These are phyloP conservation scores for Pteropus rufus DNA, from an alignment of 2,797 vertebrate species.

Conservation along the genomic window DNA sequence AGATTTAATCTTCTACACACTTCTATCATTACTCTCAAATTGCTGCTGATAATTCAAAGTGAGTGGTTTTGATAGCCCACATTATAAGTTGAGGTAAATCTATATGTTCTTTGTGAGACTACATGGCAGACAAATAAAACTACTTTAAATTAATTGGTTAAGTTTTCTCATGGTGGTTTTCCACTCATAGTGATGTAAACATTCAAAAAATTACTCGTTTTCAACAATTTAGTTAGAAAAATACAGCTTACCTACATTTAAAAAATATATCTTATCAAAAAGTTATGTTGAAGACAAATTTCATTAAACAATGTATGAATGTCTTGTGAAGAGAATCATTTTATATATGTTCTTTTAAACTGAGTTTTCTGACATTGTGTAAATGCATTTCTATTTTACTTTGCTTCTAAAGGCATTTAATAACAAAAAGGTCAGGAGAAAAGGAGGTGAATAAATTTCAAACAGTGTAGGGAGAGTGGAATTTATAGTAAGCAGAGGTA, in stretches of 20 bases:
- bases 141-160: neutral
- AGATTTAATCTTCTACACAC: neutral
- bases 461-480: neutral
- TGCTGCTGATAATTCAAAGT: neutral
- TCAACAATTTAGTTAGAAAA: neutral
- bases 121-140: neutral
- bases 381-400: neutral
- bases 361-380: neutral
- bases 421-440: neutral
- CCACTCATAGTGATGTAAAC: neutral
- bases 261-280: neutral
- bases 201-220: neutral
- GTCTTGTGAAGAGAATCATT: neutral
- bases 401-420: neutral
- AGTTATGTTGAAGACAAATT: neutral
- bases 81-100: neutral
- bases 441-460: neutral
- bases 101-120: neutral
- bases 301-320: neutral
- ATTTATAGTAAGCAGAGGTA: neutral
- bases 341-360: neutral
- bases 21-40: neutral
- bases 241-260: neutral
- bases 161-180: neutral
- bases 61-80: neutral